Evolutionary conservation across 1,140 invertebrate species (phyloP).

Genomic region (Ptiloglossa arizonensis): DNA sequence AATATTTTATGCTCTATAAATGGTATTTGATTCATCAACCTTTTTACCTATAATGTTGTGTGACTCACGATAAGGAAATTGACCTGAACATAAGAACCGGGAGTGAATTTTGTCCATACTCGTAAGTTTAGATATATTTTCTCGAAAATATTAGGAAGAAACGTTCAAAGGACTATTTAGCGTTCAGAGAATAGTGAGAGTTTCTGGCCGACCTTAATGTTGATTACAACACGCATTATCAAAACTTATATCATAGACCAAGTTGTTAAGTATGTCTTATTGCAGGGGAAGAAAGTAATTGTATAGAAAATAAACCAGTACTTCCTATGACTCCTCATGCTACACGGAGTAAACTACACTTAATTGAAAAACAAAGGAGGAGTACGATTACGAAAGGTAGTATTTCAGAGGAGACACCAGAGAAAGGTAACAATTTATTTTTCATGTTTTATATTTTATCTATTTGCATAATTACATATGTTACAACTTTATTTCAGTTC

Average conservation of each 20-base stretch:
- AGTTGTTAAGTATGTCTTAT: no score
- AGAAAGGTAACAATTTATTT: constrained; percentile 25
- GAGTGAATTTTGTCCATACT: no score
- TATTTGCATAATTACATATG: background rate
- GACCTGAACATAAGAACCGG: no score
- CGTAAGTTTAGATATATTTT: no score
- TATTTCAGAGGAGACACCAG: constrained; percentile 49
- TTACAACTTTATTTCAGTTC: constrained; percentile 41
- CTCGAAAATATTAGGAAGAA: constrained; percentile 33
- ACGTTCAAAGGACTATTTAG: no score
- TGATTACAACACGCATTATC: no score
- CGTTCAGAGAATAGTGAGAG: no score
- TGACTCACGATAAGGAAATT: no score
- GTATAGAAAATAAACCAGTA: constrained; percentile 47
- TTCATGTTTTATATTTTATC: background rate
- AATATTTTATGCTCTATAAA: constrained; percentile 14
- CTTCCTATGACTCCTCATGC: constrained; percentile 58
- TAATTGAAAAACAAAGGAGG: constrained; percentile 26
- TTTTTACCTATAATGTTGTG: no score
- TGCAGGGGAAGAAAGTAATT: no score
- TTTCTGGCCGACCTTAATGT: no score
- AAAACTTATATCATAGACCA: no score
- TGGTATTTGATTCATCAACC: constrained; percentile 2
- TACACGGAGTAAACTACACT: constrained; percentile 22
- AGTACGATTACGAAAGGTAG: constrained; percentile 31